Evolutionary conservation across 2,888 invertebrate genomes (phyloP), one percentile per base, ranked within the genome.

Genomic region (Monopis laevigella): DNA sequence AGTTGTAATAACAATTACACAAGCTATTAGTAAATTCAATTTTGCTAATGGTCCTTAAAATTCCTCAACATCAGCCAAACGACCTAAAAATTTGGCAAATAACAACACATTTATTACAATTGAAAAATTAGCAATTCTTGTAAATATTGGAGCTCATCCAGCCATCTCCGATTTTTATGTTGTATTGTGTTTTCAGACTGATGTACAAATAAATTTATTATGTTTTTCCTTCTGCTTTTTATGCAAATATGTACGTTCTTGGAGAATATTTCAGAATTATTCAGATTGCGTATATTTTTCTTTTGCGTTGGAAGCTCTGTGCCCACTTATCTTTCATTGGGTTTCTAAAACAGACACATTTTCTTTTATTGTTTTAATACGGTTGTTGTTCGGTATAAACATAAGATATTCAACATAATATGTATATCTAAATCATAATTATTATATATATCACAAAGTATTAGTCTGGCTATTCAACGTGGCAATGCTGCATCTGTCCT

Each of bases 21-120:
- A n/a, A n/a, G n/a, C n/a, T n/a, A n/a, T n/a, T n/a, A n/a, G 32
- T 32, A 32, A 16, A 32, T 17, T 10, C 32, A 32, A 32, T 32
- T 32, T 17, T 17, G 32, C 17, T 51, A 52, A 53, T 55, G 52
- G 51, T 42, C 48, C 48, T 46, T 42, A 45, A 45, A 50, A 51
- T 48, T 45, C 44, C 43, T 46, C 45, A 51, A 48, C 46, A 44
- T 28, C 43, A 44, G 46, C 51, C 50, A 51, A 54, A 54, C 50
- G 39, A 38, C 46, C 45, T 51, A 55, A 49, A 55, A 47, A 61
- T 59, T 60, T 60, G 59, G 59, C 58, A 56, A 51, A 49, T 49
- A 48, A 47, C 51, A 41, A 47, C 49, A 5, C 6, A 24, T 24
- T 6, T 6, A 24, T 10, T 24, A 5, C 24, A 24, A 7, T 24